A percentile compares a stretch with the other conserved stretches of the same genome.
These are phyloP conservation scores for Cuniculus paca DNA, from an alignment of 2,797 vertebrate genomes.

Conservation along the genomic window DNA sequence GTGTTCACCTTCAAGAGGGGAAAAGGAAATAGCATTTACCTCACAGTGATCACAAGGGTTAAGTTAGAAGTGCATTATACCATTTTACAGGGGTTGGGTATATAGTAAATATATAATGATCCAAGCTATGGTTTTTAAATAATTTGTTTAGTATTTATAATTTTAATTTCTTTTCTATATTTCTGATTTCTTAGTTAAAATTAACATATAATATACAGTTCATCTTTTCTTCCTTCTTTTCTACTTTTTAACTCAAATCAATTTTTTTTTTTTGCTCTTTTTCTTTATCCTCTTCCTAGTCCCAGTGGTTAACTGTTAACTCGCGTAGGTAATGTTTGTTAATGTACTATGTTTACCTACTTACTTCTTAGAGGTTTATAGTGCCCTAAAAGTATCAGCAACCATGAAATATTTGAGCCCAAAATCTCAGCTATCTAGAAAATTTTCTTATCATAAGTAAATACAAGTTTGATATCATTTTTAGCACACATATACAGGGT, in stretches of 20 bases:
- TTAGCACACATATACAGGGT: not conserved
- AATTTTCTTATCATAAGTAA: not conserved
- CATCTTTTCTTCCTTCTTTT: not conserved
- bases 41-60: not conserved
- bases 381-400: not conserved
- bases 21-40: not conserved
- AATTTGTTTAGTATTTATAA: not conserved
- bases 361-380: not conserved
- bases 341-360: not conserved
- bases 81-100: not conserved
- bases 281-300: not conserved
- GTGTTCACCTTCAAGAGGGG: not conserved
- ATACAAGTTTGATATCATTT: not conserved
- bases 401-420: not conserved
- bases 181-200: not conserved
- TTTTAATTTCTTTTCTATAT: not conserved
- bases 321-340: not conserved
- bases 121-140: not conserved
- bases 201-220: not conserved
- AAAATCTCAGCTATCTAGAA: not conserved
- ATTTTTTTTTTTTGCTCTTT: not conserved
- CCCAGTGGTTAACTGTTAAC: not conserved
- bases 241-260: not conserved
- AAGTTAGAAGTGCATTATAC: not conserved
- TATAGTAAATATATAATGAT: not conserved